Percentiles rank a stretch among this genome's conserved stretches.
phyloP scores from a whole-genome alignment of 2,113 vertebrate genomes.

The Pelecanoides urinatrix region DNA sequence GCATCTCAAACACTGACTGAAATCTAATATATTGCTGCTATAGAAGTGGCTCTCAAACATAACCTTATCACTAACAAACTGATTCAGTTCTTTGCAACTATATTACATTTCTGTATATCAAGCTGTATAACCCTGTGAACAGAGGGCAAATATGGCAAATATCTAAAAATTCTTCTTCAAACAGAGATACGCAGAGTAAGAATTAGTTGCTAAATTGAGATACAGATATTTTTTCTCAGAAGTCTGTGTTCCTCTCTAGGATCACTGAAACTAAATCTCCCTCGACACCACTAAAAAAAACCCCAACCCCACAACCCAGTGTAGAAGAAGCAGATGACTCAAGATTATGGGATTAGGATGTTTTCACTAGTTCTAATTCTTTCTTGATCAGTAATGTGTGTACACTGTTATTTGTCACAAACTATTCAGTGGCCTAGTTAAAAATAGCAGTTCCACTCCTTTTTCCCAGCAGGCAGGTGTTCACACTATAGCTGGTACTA shows the following conservation, averaged over 20 bases:
- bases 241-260: background rate
- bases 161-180: background rate
- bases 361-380: constrained; percentile 25
- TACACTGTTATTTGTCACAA: background rate
- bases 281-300: background rate
- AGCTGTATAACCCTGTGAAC: background rate
- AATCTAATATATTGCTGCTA: background rate
- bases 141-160: background rate
- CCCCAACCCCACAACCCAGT: background rate
- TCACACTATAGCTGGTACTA: background rate
- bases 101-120: accelerated
- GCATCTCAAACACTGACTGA: background rate
- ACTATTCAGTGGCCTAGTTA: background rate
- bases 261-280: background rate
- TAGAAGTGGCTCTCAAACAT: background rate
- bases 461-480: constrained; percentile 14
- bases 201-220: background rate
- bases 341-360: constrained; percentile 1
- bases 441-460: background rate
- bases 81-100: background rate
- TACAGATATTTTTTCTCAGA: background rate
- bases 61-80: background rate
- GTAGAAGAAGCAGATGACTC: background rate
- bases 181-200: background rate
- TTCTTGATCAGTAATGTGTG: background rate